phyloP scores from a whole-genome alignment of 2,888 invertebrate species.

The Pheosia gnoma region DNA sequence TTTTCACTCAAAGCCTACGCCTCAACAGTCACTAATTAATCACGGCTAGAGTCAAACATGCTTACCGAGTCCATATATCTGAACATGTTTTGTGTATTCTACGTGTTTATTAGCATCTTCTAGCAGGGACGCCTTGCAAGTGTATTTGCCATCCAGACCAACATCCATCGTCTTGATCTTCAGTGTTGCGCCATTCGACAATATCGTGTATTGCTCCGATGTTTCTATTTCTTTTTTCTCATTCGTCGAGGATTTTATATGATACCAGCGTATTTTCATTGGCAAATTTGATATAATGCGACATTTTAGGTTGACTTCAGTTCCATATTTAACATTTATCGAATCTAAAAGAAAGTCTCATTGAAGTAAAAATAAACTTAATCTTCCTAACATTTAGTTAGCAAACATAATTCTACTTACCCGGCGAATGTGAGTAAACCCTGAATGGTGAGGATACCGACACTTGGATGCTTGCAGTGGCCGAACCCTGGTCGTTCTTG shows the following conservation, averaged over 20 bases:
- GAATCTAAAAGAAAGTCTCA: background rate
- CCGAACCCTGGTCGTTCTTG: background rate
- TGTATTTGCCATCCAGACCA: conserved; percentile 13
- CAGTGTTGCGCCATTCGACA: conserved; percentile 8
- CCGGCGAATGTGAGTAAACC: background rate
- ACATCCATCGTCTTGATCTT: conserved; percentile 11
- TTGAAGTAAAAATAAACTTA: background rate
- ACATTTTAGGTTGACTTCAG: background rate
- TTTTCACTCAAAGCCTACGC: too few relatives aligned
- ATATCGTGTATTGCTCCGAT: background rate
- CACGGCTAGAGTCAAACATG: too few relatives aligned
- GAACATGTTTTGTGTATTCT: background rate
- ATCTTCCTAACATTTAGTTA: too few relatives aligned
- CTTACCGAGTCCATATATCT: background rate
- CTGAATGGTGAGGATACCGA: conserved; percentile 1
- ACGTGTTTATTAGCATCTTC: background rate
- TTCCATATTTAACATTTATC: background rate
- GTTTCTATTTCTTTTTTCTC: background rate
- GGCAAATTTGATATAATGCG: background rate
- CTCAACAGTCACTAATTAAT: too few relatives aligned
- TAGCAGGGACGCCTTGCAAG: conserved; percentile 3
- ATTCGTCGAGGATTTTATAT: background rate
- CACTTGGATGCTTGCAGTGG: background rate
- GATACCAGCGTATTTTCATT: background rate
- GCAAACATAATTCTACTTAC: conserved; percentile 1